These are phyloP conservation scores for Corythornis leucogaster DNA, from an alignment of 2,797 vertebrate species.

Conservation along the genomic window DNA sequence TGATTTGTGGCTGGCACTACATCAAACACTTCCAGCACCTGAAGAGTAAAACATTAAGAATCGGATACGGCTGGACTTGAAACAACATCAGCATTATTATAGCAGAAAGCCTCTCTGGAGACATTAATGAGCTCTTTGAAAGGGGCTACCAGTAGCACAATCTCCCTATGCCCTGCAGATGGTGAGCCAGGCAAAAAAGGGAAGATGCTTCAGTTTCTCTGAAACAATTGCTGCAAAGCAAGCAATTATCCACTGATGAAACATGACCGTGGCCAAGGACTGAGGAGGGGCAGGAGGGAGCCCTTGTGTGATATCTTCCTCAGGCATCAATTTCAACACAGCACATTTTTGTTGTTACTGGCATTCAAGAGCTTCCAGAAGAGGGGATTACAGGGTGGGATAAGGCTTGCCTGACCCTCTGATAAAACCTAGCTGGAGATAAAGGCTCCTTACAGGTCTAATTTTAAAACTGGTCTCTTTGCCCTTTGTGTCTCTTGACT, in stretches of 20 bases:
- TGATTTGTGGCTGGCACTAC: not conserved
- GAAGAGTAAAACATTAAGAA: conserved; percentile 12
- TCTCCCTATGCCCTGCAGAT: not conserved
- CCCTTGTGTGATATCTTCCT: not conserved
- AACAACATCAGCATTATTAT: not conserved
- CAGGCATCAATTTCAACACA: not conserved
- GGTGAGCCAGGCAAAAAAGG: rapidly evolving
- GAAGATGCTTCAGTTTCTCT: not conserved
- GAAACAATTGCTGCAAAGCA: not conserved
- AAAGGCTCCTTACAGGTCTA: conserved; percentile 36
- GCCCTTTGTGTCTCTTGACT: not conserved
- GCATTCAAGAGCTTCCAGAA: conserved; percentile 27
- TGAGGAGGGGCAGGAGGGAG: rapidly evolving
- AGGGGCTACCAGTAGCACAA: not conserved
- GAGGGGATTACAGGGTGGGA: not conserved
- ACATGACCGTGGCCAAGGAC: not conserved
- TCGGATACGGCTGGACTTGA: not conserved
- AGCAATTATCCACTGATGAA: rapidly evolving
- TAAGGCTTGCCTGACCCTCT: not conserved
- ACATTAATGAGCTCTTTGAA: not conserved
- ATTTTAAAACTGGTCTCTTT: conserved; percentile 47
- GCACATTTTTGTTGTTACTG: not conserved
- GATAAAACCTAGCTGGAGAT: conserved; percentile 40
- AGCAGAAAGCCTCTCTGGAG: not conserved
- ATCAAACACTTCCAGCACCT: conserved; percentile 37